These are phyloP conservation scores for Odontamblyopus rebecca DNA, from an alignment of 2,797 vertebrate species.

Conservation along the genomic window DNA sequence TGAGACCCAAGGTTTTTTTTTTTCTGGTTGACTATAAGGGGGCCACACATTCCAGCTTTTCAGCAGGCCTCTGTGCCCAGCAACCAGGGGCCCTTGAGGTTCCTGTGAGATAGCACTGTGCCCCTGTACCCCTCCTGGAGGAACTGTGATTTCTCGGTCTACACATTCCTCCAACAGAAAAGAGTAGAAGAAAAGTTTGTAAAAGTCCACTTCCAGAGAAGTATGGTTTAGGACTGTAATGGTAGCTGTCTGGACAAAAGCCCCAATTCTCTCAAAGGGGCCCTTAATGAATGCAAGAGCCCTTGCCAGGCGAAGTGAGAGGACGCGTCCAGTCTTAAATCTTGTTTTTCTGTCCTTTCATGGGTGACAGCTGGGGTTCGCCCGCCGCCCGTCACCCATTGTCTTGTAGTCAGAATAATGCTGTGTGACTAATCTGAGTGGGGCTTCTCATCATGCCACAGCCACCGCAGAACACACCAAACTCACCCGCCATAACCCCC, in stretches of 20 bases:
- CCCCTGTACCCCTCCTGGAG: conserved; percentile 54
- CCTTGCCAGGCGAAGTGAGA: conserved; percentile 81
- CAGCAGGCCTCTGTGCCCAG: conserved; percentile 72
- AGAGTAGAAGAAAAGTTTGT: conserved; percentile 43
- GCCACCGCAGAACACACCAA: conserved; percentile 72
- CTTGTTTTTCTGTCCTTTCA: conserved; percentile 93
- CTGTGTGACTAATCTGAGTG: conserved; percentile 92
- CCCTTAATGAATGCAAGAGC: conserved; percentile 89
- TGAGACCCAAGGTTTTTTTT: conserved; percentile 17
- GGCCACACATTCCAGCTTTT: conserved; percentile 80
- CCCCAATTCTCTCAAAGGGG: conserved; percentile 44
- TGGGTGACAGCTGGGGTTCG: conserved; percentile 93
- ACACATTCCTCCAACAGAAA: conserved; percentile 58
- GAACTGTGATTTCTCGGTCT: conserved; percentile 41
- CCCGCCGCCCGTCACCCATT: conserved; percentile 88
- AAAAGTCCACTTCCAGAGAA: conserved; percentile 39
- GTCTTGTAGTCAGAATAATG: conserved; percentile 90
- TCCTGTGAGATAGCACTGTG: conserved; percentile 39
- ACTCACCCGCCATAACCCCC: conserved; percentile 55
- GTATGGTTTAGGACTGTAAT: conserved; percentile 54
- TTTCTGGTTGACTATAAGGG: conserved; percentile 25
- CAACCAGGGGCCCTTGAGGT: conserved; percentile 71
- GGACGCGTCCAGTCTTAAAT: conserved; percentile 92
- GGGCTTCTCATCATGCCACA: conserved; percentile 88
- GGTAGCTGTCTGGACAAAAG: conserved; percentile 76